A percentile compares a stretch with the other conserved stretches of the same genome.
Evolutionary conservation across 1,140 invertebrate genomes (phyloP).

Genomic region (Heliconius eleuchia): DNA sequence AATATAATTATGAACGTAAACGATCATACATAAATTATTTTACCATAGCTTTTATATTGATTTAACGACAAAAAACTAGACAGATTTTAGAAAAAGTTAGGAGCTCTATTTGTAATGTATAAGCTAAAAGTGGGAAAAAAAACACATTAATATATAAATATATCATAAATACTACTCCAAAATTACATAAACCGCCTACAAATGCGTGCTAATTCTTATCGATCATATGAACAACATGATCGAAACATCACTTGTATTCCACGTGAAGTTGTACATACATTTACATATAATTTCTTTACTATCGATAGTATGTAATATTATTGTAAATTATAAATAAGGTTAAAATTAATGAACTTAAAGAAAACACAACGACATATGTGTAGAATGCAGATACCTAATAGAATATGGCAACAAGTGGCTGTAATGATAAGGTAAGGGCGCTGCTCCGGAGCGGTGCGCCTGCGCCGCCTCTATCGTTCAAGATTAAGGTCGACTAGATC

Average conservation of each 20-base stretch:
- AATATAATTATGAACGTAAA: background rate
- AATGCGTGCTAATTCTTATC: too few relatives aligned
- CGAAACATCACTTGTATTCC: background rate
- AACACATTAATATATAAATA: too few relatives aligned
- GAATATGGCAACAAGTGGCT: constrained; percentile 27
- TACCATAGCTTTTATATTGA: too few relatives aligned
- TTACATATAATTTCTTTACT: background rate
- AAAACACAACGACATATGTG: background rate
- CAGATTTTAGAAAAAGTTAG: too few relatives aligned
- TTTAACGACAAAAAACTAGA: too few relatives aligned
- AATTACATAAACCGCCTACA: too few relatives aligned
- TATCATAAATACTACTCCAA: too few relatives aligned
- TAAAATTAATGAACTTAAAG: background rate
- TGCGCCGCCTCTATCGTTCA: constrained; percentile 65
- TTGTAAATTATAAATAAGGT: background rate
- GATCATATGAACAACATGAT: background rate
- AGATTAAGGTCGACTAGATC: constrained; percentile 71
- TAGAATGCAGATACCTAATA: background rate
- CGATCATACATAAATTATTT: background rate
- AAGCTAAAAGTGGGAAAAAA: too few relatives aligned
- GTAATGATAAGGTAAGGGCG: constrained; percentile 50
- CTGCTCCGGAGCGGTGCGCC: constrained; percentile 45
- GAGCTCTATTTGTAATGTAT: too few relatives aligned
- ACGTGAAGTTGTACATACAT: background rate
- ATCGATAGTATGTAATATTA: background rate